These are phyloP conservation scores for Phorcus lineatus DNA, from an alignment of 2,888 invertebrate genomes.

Conservation along the genomic window DNA sequence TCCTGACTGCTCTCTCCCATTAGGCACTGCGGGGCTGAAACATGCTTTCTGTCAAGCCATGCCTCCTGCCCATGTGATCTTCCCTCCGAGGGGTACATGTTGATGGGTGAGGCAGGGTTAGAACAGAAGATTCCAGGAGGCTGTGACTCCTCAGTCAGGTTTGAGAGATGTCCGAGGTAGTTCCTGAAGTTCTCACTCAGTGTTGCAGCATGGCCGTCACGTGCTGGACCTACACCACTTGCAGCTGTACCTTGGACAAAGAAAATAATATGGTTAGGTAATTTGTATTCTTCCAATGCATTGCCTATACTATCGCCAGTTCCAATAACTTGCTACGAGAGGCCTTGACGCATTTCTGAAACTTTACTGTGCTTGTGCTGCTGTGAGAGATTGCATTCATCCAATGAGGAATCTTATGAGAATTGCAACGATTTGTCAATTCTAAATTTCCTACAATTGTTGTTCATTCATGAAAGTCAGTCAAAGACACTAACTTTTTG, in stretches of 20 bases:
- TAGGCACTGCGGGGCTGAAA: conserved; percentile 39
- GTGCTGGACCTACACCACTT: neutral
- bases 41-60: neutral
- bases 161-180: conserved; percentile 63
- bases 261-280: neutral
- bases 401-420: too few species aligned
- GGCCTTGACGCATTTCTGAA: too few species aligned
- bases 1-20: conserved; percentile 29
- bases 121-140: neutral
- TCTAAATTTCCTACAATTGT: too few species aligned
- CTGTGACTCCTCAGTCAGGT: conserved; percentile 39
- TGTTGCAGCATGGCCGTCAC: neutral
- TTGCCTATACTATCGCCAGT: too few species aligned
- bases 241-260: neutral
- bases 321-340: too few species aligned
- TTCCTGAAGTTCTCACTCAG: conserved; percentile 58
- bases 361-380: too few species aligned
- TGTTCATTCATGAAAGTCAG: too few species aligned
- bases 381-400: too few species aligned
- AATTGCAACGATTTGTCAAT: too few species aligned
- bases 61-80: conserved; percentile 45
- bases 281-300: too few species aligned
- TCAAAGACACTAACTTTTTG: too few species aligned
- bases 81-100: conserved; percentile 46
- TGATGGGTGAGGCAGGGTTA: conserved; percentile 30